Evolutionary conservation across 2,888 invertebrate species (phyloP), one percentile per base, ranked within the genome.

Genomic region (Polymixis lichenea): DNA sequence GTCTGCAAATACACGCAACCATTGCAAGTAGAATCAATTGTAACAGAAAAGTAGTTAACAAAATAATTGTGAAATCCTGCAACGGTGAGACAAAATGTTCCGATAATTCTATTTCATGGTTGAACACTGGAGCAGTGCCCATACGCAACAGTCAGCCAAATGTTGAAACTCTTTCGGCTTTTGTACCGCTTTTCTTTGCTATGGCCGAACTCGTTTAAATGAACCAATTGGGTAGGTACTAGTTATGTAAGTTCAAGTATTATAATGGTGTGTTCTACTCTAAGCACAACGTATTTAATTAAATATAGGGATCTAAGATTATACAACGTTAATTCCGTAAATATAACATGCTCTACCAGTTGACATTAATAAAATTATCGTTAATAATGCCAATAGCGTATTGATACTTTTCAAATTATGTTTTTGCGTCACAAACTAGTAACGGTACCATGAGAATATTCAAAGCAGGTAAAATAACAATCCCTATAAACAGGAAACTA

Each of bases 91-190:
- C 80, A 84, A 86, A 79, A 80, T 76, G 78, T 87, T 86, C 84
- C 80, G 78, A 87, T 85, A 86, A 89, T 84, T 82, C 82, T 79
- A 87, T 89, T 90, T 90, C 88, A 90, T 87, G 89, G 88, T 88
- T 89, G 87, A 86, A 86, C 84, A 86, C 77, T 78, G 86, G 46
- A 76, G 55, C 76, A 70, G 71, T 69, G 72, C 78, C 75, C 85
- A 82, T 87, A 88, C 89, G 90, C 90, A 91, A 90, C 79, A 79
- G 64, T 75, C 65, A 56, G 80, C 67, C 72, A 55, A 80, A 84
- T 90, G 87, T 86, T 85, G 91, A 84, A 91, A 91, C 82, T 83
- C 75, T 88, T 86, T 88, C 81, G 80, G 81, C 72, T 82, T 76
- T 85, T 70, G 80, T 65, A 78, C 72, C 55, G 73, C 70, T 73